A percentile compares a stretch with the other conserved stretches of the same genome.
Evolutionary conservation across 64 coral and sea anemone species (phyloP).

Genomic region (Montipora efflorescens): DNA sequence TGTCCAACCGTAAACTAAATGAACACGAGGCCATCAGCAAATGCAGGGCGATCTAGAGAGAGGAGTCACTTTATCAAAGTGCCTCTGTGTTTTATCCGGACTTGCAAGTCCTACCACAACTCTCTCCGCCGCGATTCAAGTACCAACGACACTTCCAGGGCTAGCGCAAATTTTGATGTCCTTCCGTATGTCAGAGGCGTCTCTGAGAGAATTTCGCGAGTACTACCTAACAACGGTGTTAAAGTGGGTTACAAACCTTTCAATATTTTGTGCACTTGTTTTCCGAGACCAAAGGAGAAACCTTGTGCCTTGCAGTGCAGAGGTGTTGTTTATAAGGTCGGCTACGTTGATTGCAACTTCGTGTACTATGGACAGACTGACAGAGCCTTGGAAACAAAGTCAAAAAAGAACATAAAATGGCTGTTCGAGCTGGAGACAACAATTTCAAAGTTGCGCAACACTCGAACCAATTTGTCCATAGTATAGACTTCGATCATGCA

Average conservation of each 20-base stretch:
- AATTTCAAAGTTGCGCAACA: too few species aligned
- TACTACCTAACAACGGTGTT: not conserved
- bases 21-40: not conserved
- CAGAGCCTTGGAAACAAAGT: too few species aligned
- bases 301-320: not conserved
- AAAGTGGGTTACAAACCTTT: conserved; percentile 4
- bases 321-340: too few species aligned
- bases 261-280: not conserved
- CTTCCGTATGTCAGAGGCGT: not conserved
- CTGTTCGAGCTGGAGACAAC: too few species aligned
- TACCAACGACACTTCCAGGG: not conserved
- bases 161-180: not conserved
- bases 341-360: too few species aligned
- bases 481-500: too few species aligned
- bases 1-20: too few species aligned
- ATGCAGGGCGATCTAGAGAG: not conserved
- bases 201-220: not conserved
- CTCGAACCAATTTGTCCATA: too few species aligned
- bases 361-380: too few species aligned
- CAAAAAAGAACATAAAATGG: too few species aligned
- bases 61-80: not conserved
- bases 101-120: not conserved
- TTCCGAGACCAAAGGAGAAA: not conserved
- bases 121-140: not conserved
- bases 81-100: not conserved